These are phyloP conservation scores for Zygaena filipendulae DNA, from an alignment of 2,888 invertebrate species.

Conservation along the genomic window DNA sequence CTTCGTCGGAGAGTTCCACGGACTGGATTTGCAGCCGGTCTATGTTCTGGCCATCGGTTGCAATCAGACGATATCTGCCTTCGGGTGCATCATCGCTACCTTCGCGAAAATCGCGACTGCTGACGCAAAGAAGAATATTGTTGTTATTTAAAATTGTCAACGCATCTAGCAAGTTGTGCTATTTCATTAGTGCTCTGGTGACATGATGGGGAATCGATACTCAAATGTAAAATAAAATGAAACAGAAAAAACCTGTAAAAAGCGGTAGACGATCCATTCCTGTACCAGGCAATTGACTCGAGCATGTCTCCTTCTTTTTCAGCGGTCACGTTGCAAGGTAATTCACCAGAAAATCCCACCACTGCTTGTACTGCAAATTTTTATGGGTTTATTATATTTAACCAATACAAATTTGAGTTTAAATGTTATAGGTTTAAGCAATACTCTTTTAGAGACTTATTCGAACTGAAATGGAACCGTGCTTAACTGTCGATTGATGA, in stretches of 20 bases:
- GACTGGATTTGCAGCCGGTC: slow-evolving; percentile 34
- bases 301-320: slow-evolving; percentile 40
- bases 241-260: slow-evolving; percentile 64
- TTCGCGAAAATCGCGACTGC: slow-evolving; percentile 52
- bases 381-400: background rate
- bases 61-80: slow-evolving; percentile 36
- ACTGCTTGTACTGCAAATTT: slow-evolving; percentile 40
- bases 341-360: slow-evolving; percentile 39
- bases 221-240: too few relatives aligned
- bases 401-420: too few relatives aligned
- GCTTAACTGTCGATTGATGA: too few relatives aligned
- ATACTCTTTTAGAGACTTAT: too few relatives aligned
- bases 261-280: slow-evolving; percentile 38
- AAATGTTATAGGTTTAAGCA: too few relatives aligned
- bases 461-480: too few relatives aligned
- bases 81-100: slow-evolving; percentile 22
- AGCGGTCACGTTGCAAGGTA: slow-evolving; percentile 49
- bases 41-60: slow-evolving; percentile 26
- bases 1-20: slow-evolving; percentile 38
- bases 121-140: slow-evolving; percentile 24
- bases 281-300: slow-evolving; percentile 51
- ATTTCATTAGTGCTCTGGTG: too few relatives aligned
- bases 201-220: too few relatives aligned
- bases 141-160: background rate
- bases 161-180: background rate